Conservation (phyloP, 2,113 vertebrate species). For the Hirundichthys speculiger region DNA sequence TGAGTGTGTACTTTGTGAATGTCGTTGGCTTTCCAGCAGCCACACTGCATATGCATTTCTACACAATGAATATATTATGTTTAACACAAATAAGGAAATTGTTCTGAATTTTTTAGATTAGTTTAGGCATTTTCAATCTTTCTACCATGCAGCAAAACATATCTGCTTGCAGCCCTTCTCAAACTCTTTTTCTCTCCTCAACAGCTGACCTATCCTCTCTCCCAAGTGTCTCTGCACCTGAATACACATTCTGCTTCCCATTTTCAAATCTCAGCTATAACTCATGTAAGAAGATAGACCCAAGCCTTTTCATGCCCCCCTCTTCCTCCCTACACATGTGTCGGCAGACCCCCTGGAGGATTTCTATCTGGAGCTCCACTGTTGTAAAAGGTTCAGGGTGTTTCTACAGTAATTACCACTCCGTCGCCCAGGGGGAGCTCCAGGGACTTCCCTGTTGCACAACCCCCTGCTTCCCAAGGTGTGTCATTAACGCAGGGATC, state of each 20-base stretch:
- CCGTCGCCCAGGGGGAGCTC: conserved; percentile 64
- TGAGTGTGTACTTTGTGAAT: too few relatives aligned
- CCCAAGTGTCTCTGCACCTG: neutral
- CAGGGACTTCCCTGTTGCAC: conserved; percentile 48
- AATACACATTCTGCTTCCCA: conserved; percentile 7
- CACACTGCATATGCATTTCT: too few relatives aligned
- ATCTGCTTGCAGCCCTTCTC: neutral
- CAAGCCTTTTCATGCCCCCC: conserved; percentile 4
- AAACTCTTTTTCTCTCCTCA: conserved; percentile 10
- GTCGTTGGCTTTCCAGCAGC: too few relatives aligned
- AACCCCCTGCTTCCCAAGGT: conserved; percentile 59
- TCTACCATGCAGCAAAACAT: conserved; percentile 1
- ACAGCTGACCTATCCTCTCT: neutral
- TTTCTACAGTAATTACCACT: conserved; percentile 72
- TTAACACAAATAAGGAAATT: too few relatives aligned
- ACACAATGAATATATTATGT: too few relatives aligned
- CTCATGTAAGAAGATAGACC: conserved; percentile 8
- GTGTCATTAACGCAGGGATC: conserved; percentile 70
- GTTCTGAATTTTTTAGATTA: too few relatives aligned
- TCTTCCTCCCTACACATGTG: conserved; percentile 20
- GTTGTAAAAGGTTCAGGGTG: conserved; percentile 19
- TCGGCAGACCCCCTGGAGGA: conserved; percentile 12
- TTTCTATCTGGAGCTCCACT: conserved; percentile 18
- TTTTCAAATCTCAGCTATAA: conserved; percentile 19
- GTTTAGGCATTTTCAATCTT: neutral